A percentile compares a stretch with the other conserved stretches of the same genome.
phyloP scores from a whole-genome alignment of 1,140 invertebrate genomes.

The Chironomus tepperi region DNA sequence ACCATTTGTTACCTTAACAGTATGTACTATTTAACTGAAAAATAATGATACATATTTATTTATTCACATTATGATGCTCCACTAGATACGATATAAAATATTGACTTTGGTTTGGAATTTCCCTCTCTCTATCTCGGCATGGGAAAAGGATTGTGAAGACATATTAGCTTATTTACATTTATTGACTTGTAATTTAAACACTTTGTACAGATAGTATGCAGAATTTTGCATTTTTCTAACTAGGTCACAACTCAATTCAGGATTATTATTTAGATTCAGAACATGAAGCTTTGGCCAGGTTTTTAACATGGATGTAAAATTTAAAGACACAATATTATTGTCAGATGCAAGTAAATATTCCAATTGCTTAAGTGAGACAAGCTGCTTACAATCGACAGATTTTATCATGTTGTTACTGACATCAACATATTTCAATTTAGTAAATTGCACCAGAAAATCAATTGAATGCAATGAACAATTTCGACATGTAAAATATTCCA shows the following conservation, averaged over 20 bases:
- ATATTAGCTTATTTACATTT: slow-evolving; percentile 11
- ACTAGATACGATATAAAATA: too few species aligned
- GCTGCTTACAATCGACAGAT: not conserved
- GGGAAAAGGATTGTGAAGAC: not conserved
- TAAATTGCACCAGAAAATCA: not conserved
- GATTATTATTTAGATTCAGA: not conserved
- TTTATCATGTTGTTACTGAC: slow-evolving; percentile 7
- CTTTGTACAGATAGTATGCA: not conserved
- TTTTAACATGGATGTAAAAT: not conserved
- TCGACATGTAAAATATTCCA: slow-evolving; percentile 19
- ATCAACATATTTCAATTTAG: slow-evolving; percentile 16
- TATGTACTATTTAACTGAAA: too few species aligned
- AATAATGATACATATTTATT: too few species aligned
- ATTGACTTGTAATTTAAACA: slow-evolving; percentile 12
- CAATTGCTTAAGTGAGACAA: not conserved
- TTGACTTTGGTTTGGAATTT: too few species aligned
- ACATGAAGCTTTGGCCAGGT: not conserved
- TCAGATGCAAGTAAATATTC: not conserved
- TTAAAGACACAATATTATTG: not conserved
- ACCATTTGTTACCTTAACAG: too few species aligned
- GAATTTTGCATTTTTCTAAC: slow-evolving; percentile 8
- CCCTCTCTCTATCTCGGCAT: too few species aligned
- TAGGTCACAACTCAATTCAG: slow-evolving; percentile 5
- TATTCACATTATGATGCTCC: too few species aligned
- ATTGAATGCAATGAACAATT: slow-evolving; percentile 11